phyloP scores from a whole-genome alignment of 2,888 invertebrate genomes.

The Notocelia uddmanniana region DNA sequence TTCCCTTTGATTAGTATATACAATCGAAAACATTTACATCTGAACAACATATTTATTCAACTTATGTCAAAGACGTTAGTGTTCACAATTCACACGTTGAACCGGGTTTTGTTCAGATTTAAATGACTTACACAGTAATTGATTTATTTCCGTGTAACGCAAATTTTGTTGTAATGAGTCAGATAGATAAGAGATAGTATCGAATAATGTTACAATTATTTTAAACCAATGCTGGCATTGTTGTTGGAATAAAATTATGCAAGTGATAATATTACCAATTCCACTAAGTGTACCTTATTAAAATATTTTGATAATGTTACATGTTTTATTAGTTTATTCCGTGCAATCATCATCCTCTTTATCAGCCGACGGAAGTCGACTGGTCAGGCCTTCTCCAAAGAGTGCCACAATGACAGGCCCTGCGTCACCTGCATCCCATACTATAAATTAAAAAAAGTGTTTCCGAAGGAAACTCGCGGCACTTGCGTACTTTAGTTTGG shows the following conservation, averaged over 20 bases:
- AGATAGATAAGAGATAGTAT: constrained; percentile 18
- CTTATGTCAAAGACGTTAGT: not conserved
- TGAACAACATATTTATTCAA: not conserved
- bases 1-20: not conserved
- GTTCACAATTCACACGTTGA: not conserved
- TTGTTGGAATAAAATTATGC: constrained; percentile 35
- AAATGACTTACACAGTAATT: not conserved
- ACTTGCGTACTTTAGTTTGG: too few species aligned
- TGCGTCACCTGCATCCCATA: too few species aligned
- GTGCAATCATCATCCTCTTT: too few species aligned
- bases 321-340: not conserved
- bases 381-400: too few species aligned
- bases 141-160: not conserved
- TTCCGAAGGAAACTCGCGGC: too few species aligned
- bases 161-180: constrained; percentile 18
- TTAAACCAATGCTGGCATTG: constrained; percentile 40
- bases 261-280: constrained; percentile 33
- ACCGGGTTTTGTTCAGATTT: not conserved
- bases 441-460: too few species aligned
- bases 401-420: too few species aligned
- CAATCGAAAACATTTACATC: not conserved
- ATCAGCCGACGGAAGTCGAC: too few species aligned
- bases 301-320: constrained; percentile 19
- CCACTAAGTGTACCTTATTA: constrained; percentile 28
- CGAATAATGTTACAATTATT: constrained; percentile 34